Base-by-base conservation (phyloP, 2,113 vertebrate species). In the Camelus bactrianus region DNA sequence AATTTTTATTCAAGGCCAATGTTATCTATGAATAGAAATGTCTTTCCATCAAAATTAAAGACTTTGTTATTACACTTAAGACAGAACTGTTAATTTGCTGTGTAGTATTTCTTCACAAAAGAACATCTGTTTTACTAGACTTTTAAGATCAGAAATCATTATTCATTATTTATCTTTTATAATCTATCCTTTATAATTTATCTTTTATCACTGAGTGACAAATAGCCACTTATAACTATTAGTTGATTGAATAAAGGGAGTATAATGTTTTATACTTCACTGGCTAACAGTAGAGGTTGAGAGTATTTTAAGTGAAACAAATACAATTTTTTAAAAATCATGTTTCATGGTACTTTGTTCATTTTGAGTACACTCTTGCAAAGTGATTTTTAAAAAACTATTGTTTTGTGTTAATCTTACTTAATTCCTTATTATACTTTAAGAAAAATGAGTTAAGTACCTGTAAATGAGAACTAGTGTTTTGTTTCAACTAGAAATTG, bases 301-400 rank as follows among this genome's bases (percentile, higher is more conserved):
- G 60, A 58, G 7, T 83, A 14, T 28, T 70, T 91, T 76, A 35
- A 89, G 73, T 35, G 30, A 93, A 92, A 56, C n/a, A 46, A 67
- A 89, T 60, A 17, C 32, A 24, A 4, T 32, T 54, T 46, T 84
- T 93, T 50, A 32, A 13, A 50, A 91, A 77, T 32, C 19, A 30
- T 89, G 32, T 92, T 93, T 90, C 12, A 52, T 81, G 30, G 7
- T 93, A 42, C 30, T 90, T 83, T 52, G 69, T 81, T 92, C 24
- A 72, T 92, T 94, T 97, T 93, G 13, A 83, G 83, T 60, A 50
- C 79, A 48, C 1, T 86, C 12, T 92, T 96, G 9, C 24, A 95
- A 88, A 58, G 28, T 77, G 56, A 77, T 58, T 42, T 42, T 42
- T 4, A 42, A 67, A 73, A 86, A 79, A 4, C 24, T 19, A 52